Conservation (phyloP, 1,140 invertebrate genomes). For the Bradysia coprophila region DNA sequence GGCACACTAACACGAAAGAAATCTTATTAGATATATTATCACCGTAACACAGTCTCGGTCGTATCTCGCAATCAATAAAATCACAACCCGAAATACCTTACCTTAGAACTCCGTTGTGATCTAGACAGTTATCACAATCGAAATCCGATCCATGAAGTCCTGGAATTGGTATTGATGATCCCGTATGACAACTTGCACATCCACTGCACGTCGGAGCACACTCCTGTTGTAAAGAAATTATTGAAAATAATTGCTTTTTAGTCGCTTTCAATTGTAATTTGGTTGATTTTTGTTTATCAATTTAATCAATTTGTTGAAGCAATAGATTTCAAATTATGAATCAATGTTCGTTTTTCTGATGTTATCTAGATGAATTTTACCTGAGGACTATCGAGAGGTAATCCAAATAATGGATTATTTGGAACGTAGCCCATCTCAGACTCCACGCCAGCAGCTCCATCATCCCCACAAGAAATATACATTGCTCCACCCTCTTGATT, state of each 20-base stretch:
- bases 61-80: conserved; percentile 1
- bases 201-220: conserved; percentile 22
- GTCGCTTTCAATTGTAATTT: too few relatives aligned
- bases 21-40: too few relatives aligned
- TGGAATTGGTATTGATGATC: conserved; percentile 19
- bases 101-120: conserved; percentile 11
- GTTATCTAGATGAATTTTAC: too few relatives aligned
- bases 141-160: conserved; percentile 20
- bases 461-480: conserved; percentile 26
- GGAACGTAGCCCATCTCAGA: conserved; percentile 25
- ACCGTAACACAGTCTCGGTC: too few relatives aligned
- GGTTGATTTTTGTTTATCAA: too few relatives aligned
- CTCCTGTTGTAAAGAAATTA: conserved; percentile 13
- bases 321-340: too few relatives aligned
- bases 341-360: too few relatives aligned
- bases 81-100: conserved; percentile 9
- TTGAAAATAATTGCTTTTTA: too few relatives aligned
- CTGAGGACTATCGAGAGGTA: conserved; percentile 24
- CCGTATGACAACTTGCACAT: conserved; percentile 21
- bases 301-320: too few relatives aligned
- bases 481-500: conserved; percentile 25
- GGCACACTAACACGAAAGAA: too few relatives aligned
- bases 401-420: conserved; percentile 24
- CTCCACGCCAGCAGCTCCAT: conserved; percentile 23
- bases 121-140: conserved; percentile 22